phyloP scores from a whole-genome alignment of 2,888 invertebrate genomes.

The Metallyticus violacea region DNA sequence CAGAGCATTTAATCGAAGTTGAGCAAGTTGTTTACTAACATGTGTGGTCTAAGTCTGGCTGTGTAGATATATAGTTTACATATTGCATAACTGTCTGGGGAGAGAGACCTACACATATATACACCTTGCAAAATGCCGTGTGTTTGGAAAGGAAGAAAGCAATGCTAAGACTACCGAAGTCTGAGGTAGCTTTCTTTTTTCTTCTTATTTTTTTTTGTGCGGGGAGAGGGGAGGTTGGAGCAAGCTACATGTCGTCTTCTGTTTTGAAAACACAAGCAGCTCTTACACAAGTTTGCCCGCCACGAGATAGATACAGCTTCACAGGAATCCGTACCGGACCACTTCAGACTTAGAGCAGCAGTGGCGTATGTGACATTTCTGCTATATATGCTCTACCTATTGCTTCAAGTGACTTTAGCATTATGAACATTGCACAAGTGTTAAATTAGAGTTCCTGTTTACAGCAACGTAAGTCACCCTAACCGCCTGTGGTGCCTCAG shows the following conservation, averaged over 20 bases:
- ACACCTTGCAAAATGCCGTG: not conserved
- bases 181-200: not conserved
- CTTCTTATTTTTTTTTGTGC: not conserved
- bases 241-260: not conserved
- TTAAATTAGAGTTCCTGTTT: too few species aligned
- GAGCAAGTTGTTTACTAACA: too few species aligned
- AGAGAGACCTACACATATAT: too few species aligned
- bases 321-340: not conserved
- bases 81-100: too few species aligned
- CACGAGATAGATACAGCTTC: not conserved
- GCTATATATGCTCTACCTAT: too few species aligned
- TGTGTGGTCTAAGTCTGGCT: too few species aligned
- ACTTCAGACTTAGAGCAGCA: not conserved
- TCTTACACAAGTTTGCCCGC: not conserved
- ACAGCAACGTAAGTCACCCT: too few species aligned
- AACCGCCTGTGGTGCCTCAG: too few species aligned
- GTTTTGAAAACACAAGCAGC: not conserved
- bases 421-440: too few species aligned
- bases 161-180: not conserved
- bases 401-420: too few species aligned
- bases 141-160: not conserved
- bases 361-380: not conserved
- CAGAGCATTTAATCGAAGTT: too few species aligned
- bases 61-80: too few species aligned
- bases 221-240: not conserved